phyloP scores from a whole-genome alignment of 2,888 invertebrate genomes.

The Argyresthia albistria region DNA sequence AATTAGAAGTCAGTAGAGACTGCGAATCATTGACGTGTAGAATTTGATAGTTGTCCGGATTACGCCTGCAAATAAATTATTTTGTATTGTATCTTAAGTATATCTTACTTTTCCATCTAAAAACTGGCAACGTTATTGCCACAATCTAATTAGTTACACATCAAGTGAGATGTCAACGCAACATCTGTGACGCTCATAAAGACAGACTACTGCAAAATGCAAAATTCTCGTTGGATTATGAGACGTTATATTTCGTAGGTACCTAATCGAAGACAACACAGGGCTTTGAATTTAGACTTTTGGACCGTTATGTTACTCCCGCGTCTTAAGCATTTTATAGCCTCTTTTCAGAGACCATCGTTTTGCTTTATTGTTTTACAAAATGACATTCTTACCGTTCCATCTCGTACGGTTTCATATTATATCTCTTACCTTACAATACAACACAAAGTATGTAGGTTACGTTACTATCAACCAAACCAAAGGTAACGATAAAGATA shows the following conservation, averaged over 20 bases:
- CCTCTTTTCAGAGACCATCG: conserved; percentile 2
- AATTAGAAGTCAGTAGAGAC: conserved; percentile 46
- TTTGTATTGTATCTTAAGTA: no score
- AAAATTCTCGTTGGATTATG: no score
- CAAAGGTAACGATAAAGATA: no score
- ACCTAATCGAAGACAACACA: no score
- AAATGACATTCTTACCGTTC: background rate
- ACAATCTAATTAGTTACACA: no score
- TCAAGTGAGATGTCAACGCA: no score
- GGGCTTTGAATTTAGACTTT: conserved; percentile 1
- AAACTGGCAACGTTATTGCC: no score
- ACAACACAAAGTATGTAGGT: background rate
- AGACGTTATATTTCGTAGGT: no score
- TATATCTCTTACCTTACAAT: background rate
- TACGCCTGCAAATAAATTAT: conserved; percentile 32
- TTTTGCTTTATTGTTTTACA: conserved; percentile 5
- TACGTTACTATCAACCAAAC: no score
- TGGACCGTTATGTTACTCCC: conserved; percentile 4
- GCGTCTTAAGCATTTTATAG: conserved; percentile 2
- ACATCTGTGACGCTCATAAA: no score
- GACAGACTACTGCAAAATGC: background rate
- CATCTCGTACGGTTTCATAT: background rate
- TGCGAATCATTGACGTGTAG: conserved; percentile 51
- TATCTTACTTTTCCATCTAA: no score
- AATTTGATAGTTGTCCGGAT: conserved; percentile 51